phyloP scores from a whole-genome alignment of 2,888 invertebrate genomes.

The Tribolium freemani region DNA sequence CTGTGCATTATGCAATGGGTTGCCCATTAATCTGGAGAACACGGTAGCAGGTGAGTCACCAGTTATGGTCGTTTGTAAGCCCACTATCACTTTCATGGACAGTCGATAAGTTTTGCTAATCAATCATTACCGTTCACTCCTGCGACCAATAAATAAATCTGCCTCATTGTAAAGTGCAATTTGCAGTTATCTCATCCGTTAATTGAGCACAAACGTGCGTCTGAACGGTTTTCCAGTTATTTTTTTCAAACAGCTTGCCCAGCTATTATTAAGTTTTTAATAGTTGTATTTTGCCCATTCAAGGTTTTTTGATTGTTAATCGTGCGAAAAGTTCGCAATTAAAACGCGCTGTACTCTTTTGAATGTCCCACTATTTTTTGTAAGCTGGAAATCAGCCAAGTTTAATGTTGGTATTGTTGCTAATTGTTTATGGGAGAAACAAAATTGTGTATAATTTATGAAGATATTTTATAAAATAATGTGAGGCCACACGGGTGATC shows the following conservation, averaged over 20 bases:
- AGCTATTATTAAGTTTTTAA: background rate
- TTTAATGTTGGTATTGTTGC: no score
- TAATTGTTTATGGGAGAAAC: no score
- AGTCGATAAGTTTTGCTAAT: conserved; percentile 45
- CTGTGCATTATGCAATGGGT: conserved; percentile 66
- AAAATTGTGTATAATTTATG: no score
- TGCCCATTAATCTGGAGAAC: conserved; percentile 65
- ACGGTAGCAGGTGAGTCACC: conserved; percentile 66
- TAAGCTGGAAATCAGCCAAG: no score
- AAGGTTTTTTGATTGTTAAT: conserved; percentile 2
- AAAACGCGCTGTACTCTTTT: background rate
- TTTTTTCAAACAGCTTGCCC: background rate
- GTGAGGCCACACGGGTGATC: no score
- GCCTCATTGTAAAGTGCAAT: background rate
- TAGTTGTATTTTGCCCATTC: background rate
- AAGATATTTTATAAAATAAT: no score
- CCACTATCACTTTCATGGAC: conserved; percentile 55
- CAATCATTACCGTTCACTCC: conserved; percentile 46
- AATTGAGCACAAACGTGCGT: background rate
- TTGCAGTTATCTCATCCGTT: background rate
- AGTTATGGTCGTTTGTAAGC: conserved; percentile 34
- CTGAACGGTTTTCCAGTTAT: background rate
- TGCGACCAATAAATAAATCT: background rate
- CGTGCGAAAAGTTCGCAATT: conserved; percentile 1
- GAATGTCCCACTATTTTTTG: background rate